Base-by-base conservation (phyloP, 2,888 invertebrate genomes). In the Aphodius granarius region DNA sequence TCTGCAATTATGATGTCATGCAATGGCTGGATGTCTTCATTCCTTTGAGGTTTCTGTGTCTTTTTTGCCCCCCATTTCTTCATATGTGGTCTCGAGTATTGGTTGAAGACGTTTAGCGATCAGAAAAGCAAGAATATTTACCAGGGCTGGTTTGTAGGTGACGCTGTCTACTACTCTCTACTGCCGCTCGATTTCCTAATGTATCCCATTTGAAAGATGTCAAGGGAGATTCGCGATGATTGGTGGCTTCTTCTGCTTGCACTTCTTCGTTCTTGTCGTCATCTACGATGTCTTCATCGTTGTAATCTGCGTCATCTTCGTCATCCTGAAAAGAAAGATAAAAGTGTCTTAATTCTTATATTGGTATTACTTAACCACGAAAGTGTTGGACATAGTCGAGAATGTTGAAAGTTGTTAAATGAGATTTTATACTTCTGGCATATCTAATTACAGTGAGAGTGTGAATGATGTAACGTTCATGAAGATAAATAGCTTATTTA, bases 221-320 rank as follows among this genome's bases (percentile, higher is more conserved):
- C n/a, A 68, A 19, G n/a, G 68, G 20, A 19, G 68, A 68, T 68
- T 68, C 68, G 21, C 21, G 20, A 21, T 20, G 16, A 3, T 19
- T 19, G 19, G 13, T 18, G 13, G 68, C 68, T 19, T 68, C 68
- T 2, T 68, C 68, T 5, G 68, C 68, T 68, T 68, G 68, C 21
- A 68, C 21, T 13, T 68, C 68, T 20, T 20, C 73, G 15, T 65
- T 20, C 5, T 66, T 65, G 21, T 74, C 76, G 13, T 79, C 77
- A 66, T 73, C 77, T 18, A 77, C 77, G 15, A 75, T 65, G 23
- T 78, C 76, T 19, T 78, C 77, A 16, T 79, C 74, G 23, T 77
- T 75, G 62, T 77, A 75, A 13, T 78, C 76, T 18, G 76, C 43
- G 43, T 43, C 43, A 43, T 6, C 13, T 3, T 16, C 17, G 16